Evolutionary conservation across 2,888 invertebrate genomes (phyloP).

Genomic region (Caenorhabditis sp.): DNA sequence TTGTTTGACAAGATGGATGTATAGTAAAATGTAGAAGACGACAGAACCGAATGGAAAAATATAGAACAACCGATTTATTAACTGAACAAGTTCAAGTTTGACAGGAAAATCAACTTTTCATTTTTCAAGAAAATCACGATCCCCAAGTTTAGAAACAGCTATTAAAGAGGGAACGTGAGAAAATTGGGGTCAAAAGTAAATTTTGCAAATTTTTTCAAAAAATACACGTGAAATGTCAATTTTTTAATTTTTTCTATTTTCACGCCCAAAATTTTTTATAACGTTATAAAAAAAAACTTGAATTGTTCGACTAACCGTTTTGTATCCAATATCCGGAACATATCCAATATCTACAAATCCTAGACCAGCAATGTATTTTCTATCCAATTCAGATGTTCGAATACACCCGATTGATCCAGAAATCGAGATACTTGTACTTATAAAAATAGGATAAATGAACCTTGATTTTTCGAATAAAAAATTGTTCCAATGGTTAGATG

Average conservation of each 20-base stretch:
- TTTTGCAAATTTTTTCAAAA: too few species aligned
- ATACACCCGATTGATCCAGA: not conserved
- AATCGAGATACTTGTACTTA: not conserved
- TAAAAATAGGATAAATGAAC: not conserved
- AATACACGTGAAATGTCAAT: too few species aligned
- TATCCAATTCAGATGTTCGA: not conserved
- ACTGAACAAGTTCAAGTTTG: too few species aligned
- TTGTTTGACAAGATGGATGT: not conserved
- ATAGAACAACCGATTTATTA: conserved; percentile 17
- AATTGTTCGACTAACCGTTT: not conserved
- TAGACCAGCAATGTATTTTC: not conserved
- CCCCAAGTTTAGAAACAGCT: too few species aligned
- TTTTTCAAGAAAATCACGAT: too few species aligned
- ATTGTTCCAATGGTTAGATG: not conserved
- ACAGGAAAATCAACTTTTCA: not conserved
- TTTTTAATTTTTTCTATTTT: too few species aligned
- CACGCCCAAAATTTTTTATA: too few species aligned
- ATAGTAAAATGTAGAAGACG: conserved; percentile 9
- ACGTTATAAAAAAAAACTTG: too few species aligned
- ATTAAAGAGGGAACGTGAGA: too few species aligned
- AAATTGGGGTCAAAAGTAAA: too few species aligned
- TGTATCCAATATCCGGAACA: conserved; percentile 1
- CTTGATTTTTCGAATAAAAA: not conserved
- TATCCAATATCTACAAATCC: conserved; percentile 8
- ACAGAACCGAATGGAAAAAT: conserved; percentile 18